Evolutionary conservation across 1,140 invertebrate species (phyloP), one percentile per base, ranked within the genome.

Genomic region (Euwallacea fornicatus): DNA sequence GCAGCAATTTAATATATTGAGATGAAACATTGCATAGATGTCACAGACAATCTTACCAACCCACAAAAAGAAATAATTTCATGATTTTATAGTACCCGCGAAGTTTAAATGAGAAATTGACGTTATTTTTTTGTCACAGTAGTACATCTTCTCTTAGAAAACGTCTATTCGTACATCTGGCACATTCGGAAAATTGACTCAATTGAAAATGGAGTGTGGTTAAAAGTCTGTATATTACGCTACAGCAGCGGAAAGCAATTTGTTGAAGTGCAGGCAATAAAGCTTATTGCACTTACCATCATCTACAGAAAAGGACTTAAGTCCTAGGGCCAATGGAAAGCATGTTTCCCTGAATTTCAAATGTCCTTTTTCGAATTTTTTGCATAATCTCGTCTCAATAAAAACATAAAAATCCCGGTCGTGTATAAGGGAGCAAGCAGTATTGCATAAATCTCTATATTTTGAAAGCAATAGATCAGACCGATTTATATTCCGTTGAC

Each of bases 211-310:
- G 16, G 13, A 46, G 46, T 65, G 63, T 65, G 63, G 50, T 16
- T 54, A 42, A 42, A 65, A 65, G 47, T 16, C 63, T 54, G 63
- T 54, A 21, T 54, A 41, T 55, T 65, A 54, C 63, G 50, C 16
- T 55, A 65, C 63, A 65, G 16, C 1, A 41, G 63, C 50, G 21
- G 47, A 65, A 65, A 65, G 63, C 63, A 65, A 65, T 65, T 65
- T 65, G 33, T 65, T 65, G 16, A 65, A 65, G 63, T 65, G 53
- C 63, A 54, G 54, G 63, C 47, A 54, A 65, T 54, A 65, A 65
- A 65, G 47, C 33, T 65, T 65, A 65, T 65, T 65, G 63, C 47
- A 65, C 47, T 65, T 65, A 53, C 63, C 47, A 65, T 61, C 59
- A 42, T 42, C 21, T n/a, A 43, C 59, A 61, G 59, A 11, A 43